Evolutionary conservation across 2,888 invertebrate genomes (phyloP), one percentile per base, ranked within the genome.

Genomic region (Archips xylosteana): DNA sequence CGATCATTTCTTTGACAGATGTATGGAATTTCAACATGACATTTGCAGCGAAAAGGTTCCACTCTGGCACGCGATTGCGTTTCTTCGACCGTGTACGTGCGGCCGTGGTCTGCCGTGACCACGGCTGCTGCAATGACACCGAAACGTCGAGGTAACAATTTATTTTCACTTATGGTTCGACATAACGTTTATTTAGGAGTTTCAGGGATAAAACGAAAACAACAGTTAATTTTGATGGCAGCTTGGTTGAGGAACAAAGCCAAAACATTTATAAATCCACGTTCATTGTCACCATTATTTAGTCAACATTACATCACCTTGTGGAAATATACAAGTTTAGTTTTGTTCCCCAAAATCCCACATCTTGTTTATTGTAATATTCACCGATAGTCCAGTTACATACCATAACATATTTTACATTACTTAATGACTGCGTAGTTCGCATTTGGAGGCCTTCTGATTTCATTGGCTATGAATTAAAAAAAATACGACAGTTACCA

Each of bases 201-300:
- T 10, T 1, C 34, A 42, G 60, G 36, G 39, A 13, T 49, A 54
- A 15, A 23, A 73, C 47, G 32, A 68, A 80, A 77, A 77, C 72
- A 75, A 75, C 77, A 72, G 64, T 75, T 15, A 49, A 36, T 81
- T 86, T 81, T 79, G 82, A 87, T 88, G 85, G 86, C 79, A 75
- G 75, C 80, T 82, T 83, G 69, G 87, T 92, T 92, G 90, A 90
- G 92, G 91, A 92, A 90, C 92, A 92, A 92, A 88, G 85, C 91
- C 91, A 92, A 91, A 59, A 75, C 74, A 81, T 83, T 83, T 76
- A 81, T 80, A 83, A 82, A 81, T 80, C 79, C 84, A 85, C 81
- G 79, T 80, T 39, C 4, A 6, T 75, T 77, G 81, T 79, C 79
- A 80, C 82, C 81, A 63, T 68, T 84, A 74, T 78, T 78, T 82